Conservation (phyloP, 1,140 invertebrate genomes). For the Xylocopa sonorina region DNA sequence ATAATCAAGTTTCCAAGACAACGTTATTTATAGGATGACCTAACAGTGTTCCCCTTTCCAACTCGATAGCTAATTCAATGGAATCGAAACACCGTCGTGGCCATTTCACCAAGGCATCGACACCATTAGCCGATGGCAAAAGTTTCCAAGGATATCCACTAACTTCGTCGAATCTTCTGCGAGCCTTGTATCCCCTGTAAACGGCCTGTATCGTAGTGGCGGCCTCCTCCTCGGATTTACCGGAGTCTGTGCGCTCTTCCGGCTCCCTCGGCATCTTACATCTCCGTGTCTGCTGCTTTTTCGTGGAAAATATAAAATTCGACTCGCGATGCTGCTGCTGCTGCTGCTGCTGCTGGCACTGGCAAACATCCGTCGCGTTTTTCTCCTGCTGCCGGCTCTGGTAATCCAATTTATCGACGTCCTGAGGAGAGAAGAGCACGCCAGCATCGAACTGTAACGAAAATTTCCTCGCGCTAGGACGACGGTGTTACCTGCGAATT, state of each 20-base stretch:
- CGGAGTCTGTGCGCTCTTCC: slow-evolving; percentile 55
- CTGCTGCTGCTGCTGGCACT: slow-evolving; percentile 39
- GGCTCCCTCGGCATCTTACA: slow-evolving; percentile 38
- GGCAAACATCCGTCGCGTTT: slow-evolving; percentile 44
- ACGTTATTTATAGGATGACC: too few species aligned
- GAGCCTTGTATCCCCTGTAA: slow-evolving; percentile 87
- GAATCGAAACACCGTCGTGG: neutral
- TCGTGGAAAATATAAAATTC: slow-evolving; percentile 43
- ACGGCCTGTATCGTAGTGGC: slow-evolving; percentile 88
- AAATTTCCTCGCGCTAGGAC: slow-evolving; percentile 12
- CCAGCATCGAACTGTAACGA: neutral
- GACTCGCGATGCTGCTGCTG: slow-evolving; percentile 45
- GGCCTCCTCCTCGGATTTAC: slow-evolving; percentile 81
- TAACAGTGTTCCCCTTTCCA: too few species aligned
- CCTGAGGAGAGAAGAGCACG: slow-evolving; percentile 9
- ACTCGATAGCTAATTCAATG: neutral
- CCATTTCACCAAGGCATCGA: neutral
- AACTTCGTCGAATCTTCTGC: slow-evolving; percentile 85
- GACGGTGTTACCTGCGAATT: slow-evolving; percentile 31
- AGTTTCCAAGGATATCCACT: slow-evolving; percentile 27
- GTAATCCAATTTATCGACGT: slow-evolving; percentile 36
- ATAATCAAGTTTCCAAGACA: too few species aligned
- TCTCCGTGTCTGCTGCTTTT: slow-evolving; percentile 43
- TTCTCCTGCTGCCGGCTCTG: slow-evolving; percentile 33
- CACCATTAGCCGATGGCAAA: neutral